Base-by-base conservation (phyloP, 1,140 invertebrate species). In the Zophobas atratus region DNA sequence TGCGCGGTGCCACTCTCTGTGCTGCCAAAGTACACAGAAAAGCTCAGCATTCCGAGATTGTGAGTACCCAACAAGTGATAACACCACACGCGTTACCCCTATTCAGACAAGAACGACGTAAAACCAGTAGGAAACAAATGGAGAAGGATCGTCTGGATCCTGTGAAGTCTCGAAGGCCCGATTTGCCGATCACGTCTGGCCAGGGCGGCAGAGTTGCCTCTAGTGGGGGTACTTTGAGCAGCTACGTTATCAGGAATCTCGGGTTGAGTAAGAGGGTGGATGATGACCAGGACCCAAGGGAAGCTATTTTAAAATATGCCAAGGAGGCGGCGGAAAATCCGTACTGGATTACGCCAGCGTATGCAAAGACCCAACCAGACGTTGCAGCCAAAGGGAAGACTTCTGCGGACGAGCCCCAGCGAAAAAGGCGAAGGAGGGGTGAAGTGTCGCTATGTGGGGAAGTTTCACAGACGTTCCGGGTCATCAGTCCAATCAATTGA, bases 261-360 rank as follows among this genome's bases (percentile, higher is more conserved):
- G 98, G 98, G 0, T 87, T 98, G 1, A 96, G 95, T 80, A 99
- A 99, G 84, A 91, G 96, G 74, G 95, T 98, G 32, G 94, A 98
- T 81, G 96, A 98, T 83, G 97, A 99, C 87, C 96, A 98, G 83
- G 97, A 99, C 90, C 97, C 98, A 0, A 90, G 98, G 71, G 96
- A 97, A 83, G 98, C 98, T 2, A 98, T 99, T 83, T 88, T 99
- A n/a, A 94, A 97, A 80, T 98, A 94, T 88, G 98, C 98, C 0
- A 97, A 99, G 86, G 97, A 98, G 38, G 98, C 98, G 0, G 97
- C 92, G 63, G 95, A 99, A 86, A 97, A 99, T 91, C 98, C 98
- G 0, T 98, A 97, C 85, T 99, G 97, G 96, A 95, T 98, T 51
- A 92, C 95, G 0, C 96, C 96, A 0, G 97, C 97, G 4, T 98